Percentiles rank a stretch among this genome's conserved stretches.
Conservation (phyloP, 2,888 invertebrate species). For the Myathropa florea region DNA sequence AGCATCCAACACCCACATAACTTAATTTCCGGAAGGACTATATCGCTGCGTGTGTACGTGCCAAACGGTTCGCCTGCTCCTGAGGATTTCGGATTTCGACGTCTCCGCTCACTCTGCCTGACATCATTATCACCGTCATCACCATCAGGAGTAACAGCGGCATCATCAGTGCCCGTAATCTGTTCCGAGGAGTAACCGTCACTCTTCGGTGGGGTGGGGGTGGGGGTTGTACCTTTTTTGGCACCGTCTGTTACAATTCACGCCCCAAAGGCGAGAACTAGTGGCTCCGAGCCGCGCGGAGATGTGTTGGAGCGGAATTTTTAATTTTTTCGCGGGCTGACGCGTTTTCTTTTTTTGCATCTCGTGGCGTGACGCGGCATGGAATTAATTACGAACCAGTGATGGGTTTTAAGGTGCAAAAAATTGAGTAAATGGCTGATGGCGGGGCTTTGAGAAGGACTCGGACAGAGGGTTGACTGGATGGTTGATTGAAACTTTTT, state of each 20-base stretch:
- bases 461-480: not conserved
- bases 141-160: constrained; percentile 48
- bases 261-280: constrained; percentile 44
- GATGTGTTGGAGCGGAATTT: constrained; percentile 43
- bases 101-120: constrained; percentile 28
- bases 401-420: constrained; percentile 21
- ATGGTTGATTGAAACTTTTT: not conserved
- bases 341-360: constrained; percentile 36
- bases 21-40: constrained; percentile 73
- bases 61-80: constrained; percentile 50
- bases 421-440: not conserved
- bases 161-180: constrained; percentile 61
- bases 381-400: constrained; percentile 47
- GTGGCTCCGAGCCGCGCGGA: constrained; percentile 7
- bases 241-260: constrained; percentile 64
- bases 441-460: not conserved
- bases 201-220: constrained; percentile 8
- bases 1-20: constrained; percentile 71
- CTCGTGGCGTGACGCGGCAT: not conserved
- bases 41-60: constrained; percentile 64
- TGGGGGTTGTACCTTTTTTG: constrained; percentile 57
- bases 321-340: constrained; percentile 59
- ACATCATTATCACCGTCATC: constrained; percentile 66
- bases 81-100: not conserved
- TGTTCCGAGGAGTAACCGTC: constrained; percentile 63